Conservation (phyloP, 2,888 invertebrate genomes). For the Plusia festucae region DNA sequence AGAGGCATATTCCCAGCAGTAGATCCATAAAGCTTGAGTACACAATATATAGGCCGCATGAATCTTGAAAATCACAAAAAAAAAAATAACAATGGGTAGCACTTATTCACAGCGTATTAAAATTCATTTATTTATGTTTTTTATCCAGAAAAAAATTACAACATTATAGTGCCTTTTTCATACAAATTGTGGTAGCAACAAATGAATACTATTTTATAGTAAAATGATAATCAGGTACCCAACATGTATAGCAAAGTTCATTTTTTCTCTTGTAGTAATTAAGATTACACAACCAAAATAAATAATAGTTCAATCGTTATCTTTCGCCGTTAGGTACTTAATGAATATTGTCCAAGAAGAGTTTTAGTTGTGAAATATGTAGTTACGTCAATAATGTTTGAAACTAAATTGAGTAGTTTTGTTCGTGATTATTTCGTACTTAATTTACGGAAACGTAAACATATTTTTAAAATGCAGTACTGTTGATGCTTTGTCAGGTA, state of each 20-base stretch:
- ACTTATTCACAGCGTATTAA: too few relatives aligned
- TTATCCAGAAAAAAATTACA: too few relatives aligned
- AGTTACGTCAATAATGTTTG: slow-evolving; percentile 25
- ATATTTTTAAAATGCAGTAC: too few relatives aligned
- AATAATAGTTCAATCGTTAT: slow-evolving; percentile 16
- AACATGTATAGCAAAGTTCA: slow-evolving; percentile 9
- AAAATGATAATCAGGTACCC: neutral
- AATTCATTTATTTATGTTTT: too few relatives aligned
- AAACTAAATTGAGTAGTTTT: neutral
- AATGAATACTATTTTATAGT: neutral
- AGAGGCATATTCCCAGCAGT: too few relatives aligned
- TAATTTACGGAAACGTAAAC: neutral
- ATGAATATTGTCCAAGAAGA: slow-evolving; percentile 21
- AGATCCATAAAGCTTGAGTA: too few relatives aligned
- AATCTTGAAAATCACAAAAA: too few relatives aligned
- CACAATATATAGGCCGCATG: too few relatives aligned
- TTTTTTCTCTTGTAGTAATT: slow-evolving; percentile 11
- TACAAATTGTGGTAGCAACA: neutral
- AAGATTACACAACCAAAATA: slow-evolving; percentile 12
- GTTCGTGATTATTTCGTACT: neutral
- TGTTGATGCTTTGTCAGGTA: too few relatives aligned
- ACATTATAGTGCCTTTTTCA: too few relatives aligned
- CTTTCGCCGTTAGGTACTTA: slow-evolving; percentile 30
- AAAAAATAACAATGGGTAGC: too few relatives aligned
- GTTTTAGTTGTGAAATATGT: slow-evolving; percentile 38